Evolutionary conservation across 2,888 invertebrate genomes (phyloP), one percentile per base, ranked within the genome.

Genomic region (Stenoptilia bipunctidactyla): DNA sequence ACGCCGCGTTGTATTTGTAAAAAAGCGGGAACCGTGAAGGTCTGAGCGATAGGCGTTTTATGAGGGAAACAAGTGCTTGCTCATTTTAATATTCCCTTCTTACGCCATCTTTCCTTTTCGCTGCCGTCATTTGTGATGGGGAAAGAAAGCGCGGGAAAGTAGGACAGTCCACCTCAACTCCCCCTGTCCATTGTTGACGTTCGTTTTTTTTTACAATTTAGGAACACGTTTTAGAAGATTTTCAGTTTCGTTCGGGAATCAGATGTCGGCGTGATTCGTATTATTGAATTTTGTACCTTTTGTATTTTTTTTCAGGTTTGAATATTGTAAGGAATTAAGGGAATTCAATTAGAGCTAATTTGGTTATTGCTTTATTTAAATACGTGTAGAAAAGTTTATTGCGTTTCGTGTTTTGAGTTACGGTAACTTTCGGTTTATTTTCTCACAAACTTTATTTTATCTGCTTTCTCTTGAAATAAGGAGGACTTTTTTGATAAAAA

Each of bases 11-110:
- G 20, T 20, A 48, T 53, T 51, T 52, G 51, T 53, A 53, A 51
- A 59, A 58, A 55, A 53, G 55, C 52, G 46, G 58, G 60, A 70
- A 70, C 68, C 70, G 72, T 58, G 59, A 74, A 66, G 58, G 66
- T 68, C 60, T 66, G 66, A 72, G 69, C 68, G 64, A 69, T 68
- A 55, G 68, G 61, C 67, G 70, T 66, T 76, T 79, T 66, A 67
- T 69, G 63, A 54, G 59, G 63, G 73, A 69, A 73, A 74, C 76
- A 76, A 80, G 77, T 75, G 72, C 76, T 75, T 66, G 75, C 73
- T 79, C 80, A 77, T 82, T 83, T 82, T 83, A 82, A 82, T 82
- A 80, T 75, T 76, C 68, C 67, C 74, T 72, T 75, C 62, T 74
- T 79, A 66, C 58, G 60, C 61, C 63, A 54, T 64, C 55, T 58